Conservation (phyloP, 2,888 invertebrate species). For the Microchrysa polita region DNA sequence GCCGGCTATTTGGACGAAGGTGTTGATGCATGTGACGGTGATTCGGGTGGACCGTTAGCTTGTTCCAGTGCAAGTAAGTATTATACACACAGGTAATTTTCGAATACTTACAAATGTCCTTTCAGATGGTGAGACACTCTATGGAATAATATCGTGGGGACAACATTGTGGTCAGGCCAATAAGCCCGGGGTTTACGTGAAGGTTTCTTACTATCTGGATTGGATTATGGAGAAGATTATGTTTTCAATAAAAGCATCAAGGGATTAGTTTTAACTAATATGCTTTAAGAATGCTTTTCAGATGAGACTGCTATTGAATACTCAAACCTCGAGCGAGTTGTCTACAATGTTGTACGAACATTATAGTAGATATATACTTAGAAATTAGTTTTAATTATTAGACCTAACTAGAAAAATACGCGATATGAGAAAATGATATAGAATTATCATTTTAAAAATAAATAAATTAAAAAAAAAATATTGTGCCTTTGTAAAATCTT, state of each 20-base stretch:
- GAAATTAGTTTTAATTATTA: constrained; percentile 20
- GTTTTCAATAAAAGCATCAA: constrained; percentile 27
- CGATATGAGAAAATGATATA: too few species aligned
- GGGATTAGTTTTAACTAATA: not conserved
- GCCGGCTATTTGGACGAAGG: constrained; percentile 81
- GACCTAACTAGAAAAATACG: not conserved
- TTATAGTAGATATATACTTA: constrained; percentile 7
- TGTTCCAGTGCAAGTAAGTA: constrained; percentile 71
- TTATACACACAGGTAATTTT: not conserved
- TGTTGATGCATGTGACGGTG: constrained; percentile 83
- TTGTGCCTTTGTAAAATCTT: too few species aligned
- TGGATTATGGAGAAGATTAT: constrained; percentile 73
- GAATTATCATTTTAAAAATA: too few species aligned
- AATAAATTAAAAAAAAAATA: too few species aligned
- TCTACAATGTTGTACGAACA: not conserved
- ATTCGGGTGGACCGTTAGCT: constrained; percentile 85
- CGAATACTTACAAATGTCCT: constrained; percentile 46
- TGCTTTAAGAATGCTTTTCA: not conserved
- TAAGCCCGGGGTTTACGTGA: constrained; percentile 79
- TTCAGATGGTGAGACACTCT: constrained; percentile 72
- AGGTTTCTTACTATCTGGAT: constrained; percentile 70
- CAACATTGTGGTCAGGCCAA: constrained; percentile 78
- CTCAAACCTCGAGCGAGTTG: constrained; percentile 31
- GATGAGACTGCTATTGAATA: constrained; percentile 34
- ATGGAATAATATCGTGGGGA: constrained; percentile 82